Evolutionary conservation across 2,888 invertebrate species (phyloP), one percentile per base, ranked within the genome.

Genomic region (Lissonota sp.): DNA sequence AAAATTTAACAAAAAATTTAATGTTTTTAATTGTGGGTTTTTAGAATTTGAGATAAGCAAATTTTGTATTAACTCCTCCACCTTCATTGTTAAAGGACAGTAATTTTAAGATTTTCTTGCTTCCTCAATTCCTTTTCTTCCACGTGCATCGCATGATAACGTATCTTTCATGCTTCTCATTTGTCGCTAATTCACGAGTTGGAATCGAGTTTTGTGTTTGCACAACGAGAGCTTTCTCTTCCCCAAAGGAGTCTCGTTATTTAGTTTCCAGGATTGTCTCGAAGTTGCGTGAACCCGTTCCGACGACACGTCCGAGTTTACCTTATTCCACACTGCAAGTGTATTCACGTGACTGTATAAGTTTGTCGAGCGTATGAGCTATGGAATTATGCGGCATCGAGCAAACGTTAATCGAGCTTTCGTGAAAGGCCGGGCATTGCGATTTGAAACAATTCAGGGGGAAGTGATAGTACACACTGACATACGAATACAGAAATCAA

Each of bases 361-460:
- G 26, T 26, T 26, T 26, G 26, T 26, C 3, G 26, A 26, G 3
- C 26, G 26, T 26, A 26, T 26, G 26, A 26, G 26, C 53, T 16
- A 3, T 12, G 4, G 26, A 5, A 37, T 57, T 57, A 57, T 44
- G 42, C 44, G 26, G 40, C 14, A 63, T 64, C 39, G 62, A 4
- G 37, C 2, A 12, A 53, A 57, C 63, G 26, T 26, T 71, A 71
- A 80, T 71, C 66, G 71, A 60, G 26, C 51, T 26, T 26, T 26
- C 26, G 26, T 26, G 46, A 57, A 42, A 37, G 8, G 37, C 46
- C 42, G 12, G 64, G 40, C 39, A 14, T 66, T 74, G 64, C 14
- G 71, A 64, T 64, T 75, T 40, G 66, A 46, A 60, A 71, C 53
- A 71, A 75, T 64, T 80, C 75, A 71, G 70, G 64, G 69, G 55